phyloP scores from a whole-genome alignment of 2,888 invertebrate genomes.

The Synergus umbraculus region DNA sequence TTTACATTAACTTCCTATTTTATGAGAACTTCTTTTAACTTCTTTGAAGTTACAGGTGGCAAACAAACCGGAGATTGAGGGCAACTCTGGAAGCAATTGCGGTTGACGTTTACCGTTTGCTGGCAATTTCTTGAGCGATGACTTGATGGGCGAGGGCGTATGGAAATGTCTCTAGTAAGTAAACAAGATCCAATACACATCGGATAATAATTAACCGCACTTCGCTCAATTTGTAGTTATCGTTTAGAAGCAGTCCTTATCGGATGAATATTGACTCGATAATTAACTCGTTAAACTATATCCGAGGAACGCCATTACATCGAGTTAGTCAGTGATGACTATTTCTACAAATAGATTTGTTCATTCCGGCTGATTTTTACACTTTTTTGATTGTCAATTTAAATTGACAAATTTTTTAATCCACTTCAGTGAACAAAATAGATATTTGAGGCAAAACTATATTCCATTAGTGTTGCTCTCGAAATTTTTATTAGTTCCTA shows the following conservation, averaged over 20 bases:
- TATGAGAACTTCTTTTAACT: neutral
- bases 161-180: slow-evolving; percentile 31
- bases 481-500: neutral
- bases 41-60: neutral
- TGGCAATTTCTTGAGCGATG: slow-evolving; percentile 18
- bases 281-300: slow-evolving; percentile 30
- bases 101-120: neutral
- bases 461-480: neutral
- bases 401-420: neutral
- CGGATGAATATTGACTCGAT: slow-evolving; percentile 19
- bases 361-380: neutral
- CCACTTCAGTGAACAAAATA: neutral
- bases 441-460: neutral
- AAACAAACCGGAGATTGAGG: slow-evolving; percentile 23
- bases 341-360: neutral
- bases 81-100: slow-evolving; percentile 20
- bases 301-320: slow-evolving; percentile 2
- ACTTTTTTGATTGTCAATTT: neutral
- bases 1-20: neutral
- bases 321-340: neutral
- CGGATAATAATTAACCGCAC: slow-evolving; percentile 17
- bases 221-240: slow-evolving; percentile 35
- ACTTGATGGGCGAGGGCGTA: neutral
- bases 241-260: slow-evolving; percentile 17
- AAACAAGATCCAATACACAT: slow-evolving; percentile 19